Base-by-base conservation (phyloP, 2,888 invertebrate genomes). In the Nineta flava region DNA sequence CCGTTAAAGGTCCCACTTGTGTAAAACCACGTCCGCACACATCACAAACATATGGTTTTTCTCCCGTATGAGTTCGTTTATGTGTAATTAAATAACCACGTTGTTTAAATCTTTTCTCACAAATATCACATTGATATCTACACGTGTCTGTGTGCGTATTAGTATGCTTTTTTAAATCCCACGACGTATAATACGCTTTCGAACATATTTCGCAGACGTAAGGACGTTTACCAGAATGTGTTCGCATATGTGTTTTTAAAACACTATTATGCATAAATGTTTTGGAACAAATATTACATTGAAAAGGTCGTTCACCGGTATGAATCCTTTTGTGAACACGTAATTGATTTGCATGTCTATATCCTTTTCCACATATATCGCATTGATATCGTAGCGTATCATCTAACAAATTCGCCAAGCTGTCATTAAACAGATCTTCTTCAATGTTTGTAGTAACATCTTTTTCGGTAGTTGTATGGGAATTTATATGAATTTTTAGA, bases 261-360 rank as follows among this genome's bases (percentile, higher is more conserved):
- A 48, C 48, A 41, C 48, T 48, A 16, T 48, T 48, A 15, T 48
- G 48, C 48, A 48, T 48, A n/a, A 48, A 48, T 1, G 26, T 17
- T 16, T 48, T 48, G 5, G n/a, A 10, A 13, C 48, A 48, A 40
- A 48, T 35, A 12, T n/a, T 40, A 19, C 48, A 48, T 6, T 17
- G 13, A 26, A 41, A 48, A 6, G 48, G 48, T 26, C 48, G 15
- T 40, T 48, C 48, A 6, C 48, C 48, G 9, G 48, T 48, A 41
- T 48, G 48, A 41, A 48, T 41, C 5, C 48, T 17, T 40, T 21
- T 21, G 26, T 48, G 48, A 31, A 41, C 41, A 9, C 26, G n/a
- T 2, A 48, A 41, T 26, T 48, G 48, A 41, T 48, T 48, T 7
- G 48, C 40, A 26, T 48, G 48, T 21, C 41, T 12, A 40, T 48